phyloP scores from a whole-genome alignment of 1,140 invertebrate species.

The Bathynomus jamesi region DNA sequence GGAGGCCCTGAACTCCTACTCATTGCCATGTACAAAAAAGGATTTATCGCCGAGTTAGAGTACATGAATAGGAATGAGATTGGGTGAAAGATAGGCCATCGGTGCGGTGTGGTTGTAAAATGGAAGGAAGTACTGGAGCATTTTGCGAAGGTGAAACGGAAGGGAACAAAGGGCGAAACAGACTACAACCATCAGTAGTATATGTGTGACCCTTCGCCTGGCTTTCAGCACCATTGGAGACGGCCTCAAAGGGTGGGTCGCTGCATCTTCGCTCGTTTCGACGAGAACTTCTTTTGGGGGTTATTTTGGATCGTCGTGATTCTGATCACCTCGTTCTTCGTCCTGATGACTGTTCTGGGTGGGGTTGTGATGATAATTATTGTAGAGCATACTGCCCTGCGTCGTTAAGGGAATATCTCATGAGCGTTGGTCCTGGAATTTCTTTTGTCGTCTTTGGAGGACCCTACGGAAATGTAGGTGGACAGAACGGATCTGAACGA shows the following conservation, averaged over 20 bases:
- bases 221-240: constrained; percentile 39
- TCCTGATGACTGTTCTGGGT: neutral
- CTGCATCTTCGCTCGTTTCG: neutral
- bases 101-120: constrained; percentile 56
- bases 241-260: constrained; percentile 16
- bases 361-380: neutral
- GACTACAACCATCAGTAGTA: constrained; percentile 44
- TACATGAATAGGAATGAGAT: constrained; percentile 75
- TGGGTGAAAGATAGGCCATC: constrained; percentile 62
- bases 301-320: neutral
- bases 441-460: neutral
- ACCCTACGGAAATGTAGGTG: neutral
- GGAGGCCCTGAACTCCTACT: constrained; percentile 52
- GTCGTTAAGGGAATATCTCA: constrained; percentile 16
- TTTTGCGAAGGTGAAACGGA: constrained; percentile 45
- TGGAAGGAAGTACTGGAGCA: constrained; percentile 40
- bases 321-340: neutral
- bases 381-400: neutral
- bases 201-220: constrained; percentile 44
- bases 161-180: constrained; percentile 46
- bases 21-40: constrained; percentile 72
- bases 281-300: neutral
- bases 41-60: constrained; percentile 75
- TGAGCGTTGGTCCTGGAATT: neutral
- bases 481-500: neutral